Percentiles rank a stretch among this genome's conserved stretches.
phyloP scores from a whole-genome alignment of 2,797 vertebrate species.

The Octomys mimax region DNA sequence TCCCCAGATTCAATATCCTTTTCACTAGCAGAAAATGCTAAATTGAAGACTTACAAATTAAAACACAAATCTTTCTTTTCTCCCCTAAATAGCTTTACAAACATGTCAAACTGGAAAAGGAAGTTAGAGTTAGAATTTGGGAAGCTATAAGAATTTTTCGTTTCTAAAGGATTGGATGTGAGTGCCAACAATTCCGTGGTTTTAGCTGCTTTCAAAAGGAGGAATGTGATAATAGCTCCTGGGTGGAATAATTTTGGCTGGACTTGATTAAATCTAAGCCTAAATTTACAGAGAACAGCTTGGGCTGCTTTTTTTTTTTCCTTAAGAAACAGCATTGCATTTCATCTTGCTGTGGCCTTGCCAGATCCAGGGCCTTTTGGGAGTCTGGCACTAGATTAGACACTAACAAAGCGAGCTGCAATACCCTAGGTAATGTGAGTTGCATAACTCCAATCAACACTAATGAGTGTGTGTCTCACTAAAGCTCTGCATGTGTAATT shows the following conservation, averaged over 20 bases:
- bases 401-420: slow-evolving; percentile 39
- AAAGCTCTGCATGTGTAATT: slow-evolving; percentile 30
- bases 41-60: slow-evolving; percentile 62
- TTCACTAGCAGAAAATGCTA: slow-evolving; percentile 41
- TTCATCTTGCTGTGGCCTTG: slow-evolving; percentile 62
- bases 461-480: slow-evolving; percentile 53
- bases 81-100: slow-evolving; percentile 52
- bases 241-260: slow-evolving; percentile 79
- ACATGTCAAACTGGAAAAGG: slow-evolving; percentile 70
- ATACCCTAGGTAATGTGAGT: neutral
- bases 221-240: slow-evolving; percentile 81
- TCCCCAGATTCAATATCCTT: slow-evolving; percentile 22
- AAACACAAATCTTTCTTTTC: slow-evolving; percentile 15
- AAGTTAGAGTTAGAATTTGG: slow-evolving; percentile 62
- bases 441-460: slow-evolving; percentile 58
- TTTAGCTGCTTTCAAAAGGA: slow-evolving; percentile 77
- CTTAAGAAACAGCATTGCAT: slow-evolving; percentile 62
- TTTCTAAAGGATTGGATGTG: slow-evolving; percentile 61
- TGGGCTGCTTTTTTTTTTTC: slow-evolving; percentile 35
- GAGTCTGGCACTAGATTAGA: slow-evolving; percentile 71
- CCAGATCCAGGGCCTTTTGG: slow-evolving; percentile 59
- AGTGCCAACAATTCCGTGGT: slow-evolving; percentile 74
- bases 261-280: slow-evolving; percentile 79
- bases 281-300: slow-evolving; percentile 74
- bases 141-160: slow-evolving; percentile 62